Base-by-base conservation (phyloP, 2,113 vertebrate genomes). In the Cromileptes altivelis region DNA sequence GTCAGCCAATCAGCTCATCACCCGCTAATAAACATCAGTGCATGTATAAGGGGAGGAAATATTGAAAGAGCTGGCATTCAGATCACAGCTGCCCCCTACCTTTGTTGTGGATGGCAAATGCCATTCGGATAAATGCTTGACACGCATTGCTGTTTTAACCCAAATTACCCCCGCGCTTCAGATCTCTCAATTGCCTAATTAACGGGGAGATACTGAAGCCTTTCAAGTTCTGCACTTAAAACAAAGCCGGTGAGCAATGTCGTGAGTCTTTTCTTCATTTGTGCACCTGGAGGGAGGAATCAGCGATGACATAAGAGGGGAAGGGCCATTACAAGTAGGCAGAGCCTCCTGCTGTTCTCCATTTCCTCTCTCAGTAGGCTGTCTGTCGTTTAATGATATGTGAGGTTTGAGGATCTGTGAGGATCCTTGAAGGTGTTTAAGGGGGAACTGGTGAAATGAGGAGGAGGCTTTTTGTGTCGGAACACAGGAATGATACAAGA, bases 161-260 rank as follows among this genome's bases (percentile, higher is more conserved):
- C 87, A 93, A 93, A 93, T 94, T 84, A 88, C 80, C 89, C 70
- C 90, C 11, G 45, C 17, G 89, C 90, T 89, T 95, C 19, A 93
- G 93, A 93, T 94, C 92, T 95, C 88, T 85, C 80, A 91, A 91
- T 91, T 85, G 91, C 82, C 91, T 90, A 88, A 94, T 95, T 94
- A 93, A 79, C 73, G 33, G 52, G 75, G 62, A n/a, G 75, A 85
- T 80, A 81, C 77, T 64, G 85, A 78, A 78, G 80, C 90, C 92
- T 93, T 95, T 94, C 89, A 94, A 90, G 92, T 85, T 74, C n/a
- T 82, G 88, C 83, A 76, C 80, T 90, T 88, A 68, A 85, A 91
- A 89, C 85, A 80, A 80, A 83, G 73, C 74, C 75, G 80, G 75
- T 49, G 81, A 89, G 88, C 61, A 6, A 67, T 21, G 75, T 11